These are phyloP conservation scores for Acyrthosiphon pisum DNA, from an alignment of 1,140 invertebrate genomes.

Conservation along the genomic window DNA sequence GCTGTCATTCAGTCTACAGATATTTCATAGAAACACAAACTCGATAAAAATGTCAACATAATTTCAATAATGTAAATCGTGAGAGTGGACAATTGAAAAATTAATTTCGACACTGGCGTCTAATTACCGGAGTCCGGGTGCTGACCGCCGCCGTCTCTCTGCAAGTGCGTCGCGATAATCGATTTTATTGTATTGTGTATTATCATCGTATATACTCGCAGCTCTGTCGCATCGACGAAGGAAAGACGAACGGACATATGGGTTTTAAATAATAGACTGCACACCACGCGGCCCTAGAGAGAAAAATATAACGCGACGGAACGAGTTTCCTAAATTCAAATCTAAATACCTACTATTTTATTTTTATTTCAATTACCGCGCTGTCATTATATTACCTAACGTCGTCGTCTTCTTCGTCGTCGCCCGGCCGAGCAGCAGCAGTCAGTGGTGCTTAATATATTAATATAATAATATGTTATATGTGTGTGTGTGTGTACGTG, in stretches of 20 bases:
- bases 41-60: too few relatives aligned
- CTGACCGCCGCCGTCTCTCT: background rate
- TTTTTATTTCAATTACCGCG: slow-evolving; percentile 54
- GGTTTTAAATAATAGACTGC: background rate
- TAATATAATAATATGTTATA: background rate
- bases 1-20: too few relatives aligned
- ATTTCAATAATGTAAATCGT: too few relatives aligned
- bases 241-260: background rate
- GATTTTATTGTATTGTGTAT: background rate
- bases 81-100: too few relatives aligned
- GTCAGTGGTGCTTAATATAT: slow-evolving; percentile 3
- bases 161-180: background rate
- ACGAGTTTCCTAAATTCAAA: slow-evolving; percentile 44
- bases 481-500: background rate
- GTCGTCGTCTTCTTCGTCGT: background rate
- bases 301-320: background rate
- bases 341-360: slow-evolving; percentile 45
- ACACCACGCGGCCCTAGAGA: background rate
- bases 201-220: background rate
- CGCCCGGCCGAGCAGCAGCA: background rate
- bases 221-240: background rate
- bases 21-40: too few relatives aligned
- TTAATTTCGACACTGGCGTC: background rate
- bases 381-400: slow-evolving; percentile 24
- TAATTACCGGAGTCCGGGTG: background rate